Conservation (phyloP, 2,888 invertebrate genomes). For the Colletes collaris region DNA sequence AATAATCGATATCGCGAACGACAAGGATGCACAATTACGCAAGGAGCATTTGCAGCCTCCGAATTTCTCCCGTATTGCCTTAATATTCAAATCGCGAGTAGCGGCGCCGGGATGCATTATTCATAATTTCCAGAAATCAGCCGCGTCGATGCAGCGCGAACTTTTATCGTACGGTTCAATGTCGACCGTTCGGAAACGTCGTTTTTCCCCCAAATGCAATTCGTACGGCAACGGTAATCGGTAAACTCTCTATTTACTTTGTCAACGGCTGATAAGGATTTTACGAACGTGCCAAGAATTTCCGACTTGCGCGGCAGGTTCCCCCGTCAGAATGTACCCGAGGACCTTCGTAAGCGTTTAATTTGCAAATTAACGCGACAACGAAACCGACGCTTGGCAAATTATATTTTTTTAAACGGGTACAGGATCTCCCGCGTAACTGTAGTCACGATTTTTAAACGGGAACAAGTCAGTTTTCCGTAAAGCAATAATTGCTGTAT, state of each 20-base stretch:
- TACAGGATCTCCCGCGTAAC: too few relatives aligned
- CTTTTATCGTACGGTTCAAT: conserved; percentile 6
- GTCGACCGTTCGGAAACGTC: conserved; percentile 20
- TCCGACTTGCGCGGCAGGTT: conserved; percentile 20
- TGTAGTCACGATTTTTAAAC: too few relatives aligned
- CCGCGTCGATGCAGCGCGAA: not conserved
- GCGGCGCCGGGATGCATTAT: conserved; percentile 15
- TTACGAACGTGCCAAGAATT: conserved; percentile 22
- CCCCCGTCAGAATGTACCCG: not conserved
- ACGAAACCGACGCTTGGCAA: too few relatives aligned
- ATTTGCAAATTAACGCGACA: not conserved
- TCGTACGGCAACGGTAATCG: conserved; percentile 12
- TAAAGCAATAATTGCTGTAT: too few relatives aligned
- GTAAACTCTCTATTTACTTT: conserved; percentile 29
- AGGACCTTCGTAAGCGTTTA: conserved; percentile 5
- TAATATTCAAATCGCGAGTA: not conserved
- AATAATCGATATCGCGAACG: too few relatives aligned
- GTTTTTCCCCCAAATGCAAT: conserved; percentile 13
- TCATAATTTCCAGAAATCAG: conserved; percentile 24
- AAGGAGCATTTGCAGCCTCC: conserved; percentile 4
- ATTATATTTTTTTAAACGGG: too few relatives aligned
- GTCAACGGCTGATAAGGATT: conserved; percentile 38
- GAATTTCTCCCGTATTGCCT: not conserved
- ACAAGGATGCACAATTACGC: conserved; percentile 31
- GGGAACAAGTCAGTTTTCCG: too few relatives aligned